These are phyloP conservation scores for Oxyruncus cristatus DNA, from an alignment of 2,113 vertebrate genomes.

Conservation along the genomic window DNA sequence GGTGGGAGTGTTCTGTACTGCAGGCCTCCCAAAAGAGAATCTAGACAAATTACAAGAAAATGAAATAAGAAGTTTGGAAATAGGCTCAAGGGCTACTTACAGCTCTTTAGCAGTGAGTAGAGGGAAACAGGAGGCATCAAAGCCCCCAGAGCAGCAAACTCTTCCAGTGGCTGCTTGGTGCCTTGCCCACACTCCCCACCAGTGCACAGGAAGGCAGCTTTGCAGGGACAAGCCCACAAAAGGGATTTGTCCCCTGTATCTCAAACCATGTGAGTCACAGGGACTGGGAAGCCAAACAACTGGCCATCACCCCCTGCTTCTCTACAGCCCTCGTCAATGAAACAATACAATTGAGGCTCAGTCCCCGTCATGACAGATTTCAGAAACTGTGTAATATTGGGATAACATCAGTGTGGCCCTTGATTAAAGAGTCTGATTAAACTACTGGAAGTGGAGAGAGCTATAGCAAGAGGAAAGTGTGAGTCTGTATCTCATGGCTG, in stretches of 20 bases:
- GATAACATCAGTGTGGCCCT: neutral
- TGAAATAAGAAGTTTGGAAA: neutral
- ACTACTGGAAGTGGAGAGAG: neutral
- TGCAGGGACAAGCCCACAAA: neutral
- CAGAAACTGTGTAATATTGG: neutral
- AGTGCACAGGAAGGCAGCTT: neutral
- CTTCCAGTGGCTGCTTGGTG: neutral
- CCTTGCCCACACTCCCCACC: neutral
- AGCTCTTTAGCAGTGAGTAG: neutral
- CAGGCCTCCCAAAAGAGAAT: neutral
- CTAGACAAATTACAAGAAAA: neutral
- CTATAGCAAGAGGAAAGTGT: neutral
- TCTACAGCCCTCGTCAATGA: neutral
- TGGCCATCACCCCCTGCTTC: neutral
- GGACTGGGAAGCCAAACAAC: neutral
- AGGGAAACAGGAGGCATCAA: neutral
- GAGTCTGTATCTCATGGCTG: accelerated
- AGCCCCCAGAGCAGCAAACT: neutral
- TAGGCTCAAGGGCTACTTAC: neutral
- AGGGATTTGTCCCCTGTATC: neutral
- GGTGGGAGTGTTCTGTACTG: neutral
- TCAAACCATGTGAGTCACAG: neutral
- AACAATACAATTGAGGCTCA: neutral
- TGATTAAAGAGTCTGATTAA: neutral
- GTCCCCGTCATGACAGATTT: neutral